These are phyloP conservation scores for Todiramphus chloris DNA, from an alignment of 2,113 vertebrate genomes.

Conservation along the genomic window DNA sequence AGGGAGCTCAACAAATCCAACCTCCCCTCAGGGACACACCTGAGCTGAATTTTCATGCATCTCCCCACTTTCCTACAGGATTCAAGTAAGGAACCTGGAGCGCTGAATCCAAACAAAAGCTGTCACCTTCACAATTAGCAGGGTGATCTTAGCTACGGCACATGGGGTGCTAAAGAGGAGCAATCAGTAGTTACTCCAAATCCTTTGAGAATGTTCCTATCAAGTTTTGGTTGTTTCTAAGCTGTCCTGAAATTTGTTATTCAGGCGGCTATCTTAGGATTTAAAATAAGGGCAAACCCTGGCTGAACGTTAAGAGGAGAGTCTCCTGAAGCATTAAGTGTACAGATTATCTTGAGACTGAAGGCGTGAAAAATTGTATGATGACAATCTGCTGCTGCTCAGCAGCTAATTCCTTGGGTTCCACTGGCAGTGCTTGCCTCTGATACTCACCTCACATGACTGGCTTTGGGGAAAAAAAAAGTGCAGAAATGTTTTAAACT, in stretches of 20 bases:
- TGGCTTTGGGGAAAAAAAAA: background rate
- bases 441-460: background rate
- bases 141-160: background rate
- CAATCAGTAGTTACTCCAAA: background rate
- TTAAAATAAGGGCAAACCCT: background rate
- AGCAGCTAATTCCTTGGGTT: background rate
- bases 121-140: background rate
- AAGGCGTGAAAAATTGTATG: background rate
- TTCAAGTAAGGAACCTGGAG: background rate
- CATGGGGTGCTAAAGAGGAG: background rate
- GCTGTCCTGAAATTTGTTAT: background rate
- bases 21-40: accelerated
- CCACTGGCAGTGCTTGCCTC: background rate
- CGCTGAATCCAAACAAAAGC: background rate
- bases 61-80: background rate
- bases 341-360: background rate
- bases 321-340: constrained; percentile 14
- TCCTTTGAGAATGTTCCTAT: background rate
- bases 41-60: background rate
- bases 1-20: background rate
- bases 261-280: background rate
- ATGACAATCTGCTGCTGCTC: background rate
- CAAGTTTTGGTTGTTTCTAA: background rate
- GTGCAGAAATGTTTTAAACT: background rate
- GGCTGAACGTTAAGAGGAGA: background rate